Evolutionary conservation across 2,797 vertebrate genomes (phyloP).

Genomic region (Gobio occitaniae): DNA sequence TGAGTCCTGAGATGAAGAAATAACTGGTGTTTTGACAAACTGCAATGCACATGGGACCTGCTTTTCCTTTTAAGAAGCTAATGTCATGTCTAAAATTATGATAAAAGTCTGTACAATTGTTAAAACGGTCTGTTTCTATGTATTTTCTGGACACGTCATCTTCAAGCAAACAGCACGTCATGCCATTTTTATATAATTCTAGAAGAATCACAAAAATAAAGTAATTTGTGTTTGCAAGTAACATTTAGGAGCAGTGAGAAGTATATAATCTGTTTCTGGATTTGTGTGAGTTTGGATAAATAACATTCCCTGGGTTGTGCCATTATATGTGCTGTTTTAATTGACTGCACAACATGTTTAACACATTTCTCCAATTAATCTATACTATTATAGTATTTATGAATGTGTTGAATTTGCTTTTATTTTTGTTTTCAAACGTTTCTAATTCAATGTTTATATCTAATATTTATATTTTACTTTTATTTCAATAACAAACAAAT

Average conservation of each 20-base stretch:
- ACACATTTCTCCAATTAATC: neutral
- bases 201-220: neutral
- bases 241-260: neutral
- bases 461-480: no score
- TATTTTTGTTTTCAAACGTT: neutral
- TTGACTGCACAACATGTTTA: neutral
- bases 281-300: neutral
- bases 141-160: neutral
- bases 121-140: neutral
- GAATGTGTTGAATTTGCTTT: neutral
- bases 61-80: neutral
- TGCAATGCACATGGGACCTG: neutral
- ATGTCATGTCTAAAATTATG: conserved; percentile 15
- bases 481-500: neutral
- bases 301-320: no score
- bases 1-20: neutral
- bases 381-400: neutral
- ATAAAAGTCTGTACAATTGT: neutral
- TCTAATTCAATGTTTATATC: neutral
- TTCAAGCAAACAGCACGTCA: neutral
- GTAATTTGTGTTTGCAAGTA: neutral
- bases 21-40: neutral
- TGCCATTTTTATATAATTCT: neutral
- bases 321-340: neutral
- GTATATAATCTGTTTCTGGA: neutral